Percentiles rank a stretch among this genome's conserved stretches.
These are phyloP conservation scores for Ormia ochracea DNA, from an alignment of 2,888 invertebrate species.

Conservation along the genomic window DNA sequence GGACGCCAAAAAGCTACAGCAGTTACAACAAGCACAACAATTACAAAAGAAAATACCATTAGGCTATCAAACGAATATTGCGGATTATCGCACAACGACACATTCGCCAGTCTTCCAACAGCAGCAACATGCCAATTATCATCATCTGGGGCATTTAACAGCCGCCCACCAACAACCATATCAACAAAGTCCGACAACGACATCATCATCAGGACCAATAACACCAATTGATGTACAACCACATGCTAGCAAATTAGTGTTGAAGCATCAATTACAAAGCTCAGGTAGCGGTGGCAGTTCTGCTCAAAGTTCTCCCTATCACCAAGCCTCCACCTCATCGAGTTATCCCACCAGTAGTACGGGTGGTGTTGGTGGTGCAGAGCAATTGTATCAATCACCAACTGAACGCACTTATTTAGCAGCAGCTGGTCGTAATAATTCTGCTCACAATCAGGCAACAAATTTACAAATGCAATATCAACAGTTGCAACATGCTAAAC, in stretches of 20 bases:
- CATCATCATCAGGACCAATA: constrained; percentile 72
- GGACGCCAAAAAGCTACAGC: constrained; percentile 82
- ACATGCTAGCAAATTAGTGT: constrained; percentile 69
- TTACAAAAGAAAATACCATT: constrained; percentile 78
- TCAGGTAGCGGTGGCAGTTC: constrained; percentile 68
- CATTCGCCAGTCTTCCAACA: constrained; percentile 77
- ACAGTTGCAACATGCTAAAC: constrained; percentile 82
- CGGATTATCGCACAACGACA: constrained; percentile 79
- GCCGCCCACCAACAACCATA: constrained; percentile 60
- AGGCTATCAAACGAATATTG: constrained; percentile 76
- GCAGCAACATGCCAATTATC: constrained; percentile 67
- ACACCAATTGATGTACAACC: constrained; percentile 75
- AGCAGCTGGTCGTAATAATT: constrained; percentile 69
- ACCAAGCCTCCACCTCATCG: constrained; percentile 78
- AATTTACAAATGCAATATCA: constrained; percentile 80
- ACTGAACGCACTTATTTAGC: constrained; percentile 80
- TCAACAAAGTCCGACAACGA: constrained; percentile 73
- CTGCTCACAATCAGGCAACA: constrained; percentile 71
- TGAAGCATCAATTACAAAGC: constrained; percentile 66
- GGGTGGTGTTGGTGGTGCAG: constrained; percentile 59
- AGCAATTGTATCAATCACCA: constrained; percentile 76
- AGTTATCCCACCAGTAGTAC: constrained; percentile 71
- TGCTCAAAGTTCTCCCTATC: constrained; percentile 75
- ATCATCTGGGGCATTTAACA: constrained; percentile 64
- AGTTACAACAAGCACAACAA: constrained; percentile 75